These are phyloP conservation scores for Acanthosoma haemorrhoidale DNA, from an alignment of 2,888 invertebrate species.

Conservation along the genomic window DNA sequence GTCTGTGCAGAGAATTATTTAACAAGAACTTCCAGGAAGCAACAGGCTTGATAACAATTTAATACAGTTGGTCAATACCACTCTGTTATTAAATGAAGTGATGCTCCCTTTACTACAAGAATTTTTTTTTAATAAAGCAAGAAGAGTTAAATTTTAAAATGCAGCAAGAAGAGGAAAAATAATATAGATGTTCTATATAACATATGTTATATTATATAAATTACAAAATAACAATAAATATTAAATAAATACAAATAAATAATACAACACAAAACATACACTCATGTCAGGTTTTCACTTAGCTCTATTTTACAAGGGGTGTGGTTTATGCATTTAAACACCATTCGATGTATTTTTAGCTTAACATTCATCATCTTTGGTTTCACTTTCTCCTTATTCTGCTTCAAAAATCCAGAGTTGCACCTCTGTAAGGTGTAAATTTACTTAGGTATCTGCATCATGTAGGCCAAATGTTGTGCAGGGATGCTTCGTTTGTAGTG, in stretches of 20 bases:
- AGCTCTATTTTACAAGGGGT: no score
- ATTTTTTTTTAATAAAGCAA: no score
- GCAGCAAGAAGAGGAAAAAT: no score
- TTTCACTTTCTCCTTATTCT: not conserved
- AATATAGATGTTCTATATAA: not conserved
- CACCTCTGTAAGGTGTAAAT: slow-evolving; percentile 44
- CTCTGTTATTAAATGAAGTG: no score
- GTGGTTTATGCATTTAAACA: no score
- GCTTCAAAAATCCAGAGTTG: not conserved
- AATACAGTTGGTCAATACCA: no score
- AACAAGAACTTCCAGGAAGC: no score
- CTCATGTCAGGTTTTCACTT: no score
- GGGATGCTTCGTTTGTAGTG: slow-evolving; percentile 42
- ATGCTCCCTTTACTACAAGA: no score
- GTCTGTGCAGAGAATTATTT: no score
- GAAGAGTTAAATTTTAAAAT: no score
- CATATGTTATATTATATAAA: not conserved
- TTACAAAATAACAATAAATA: not conserved
- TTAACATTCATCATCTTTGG: slow-evolving; percentile 1
- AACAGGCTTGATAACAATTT: no score
- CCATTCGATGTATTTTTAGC: not conserved
- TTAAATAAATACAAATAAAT: slow-evolving; percentile 12
- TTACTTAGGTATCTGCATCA: slow-evolving; percentile 42
- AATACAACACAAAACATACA: not conserved
- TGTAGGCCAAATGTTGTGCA: slow-evolving; percentile 36